Evolutionary conservation across 2,113 vertebrate species (phyloP).

Genomic region (Eudorcas thomsonii): DNA sequence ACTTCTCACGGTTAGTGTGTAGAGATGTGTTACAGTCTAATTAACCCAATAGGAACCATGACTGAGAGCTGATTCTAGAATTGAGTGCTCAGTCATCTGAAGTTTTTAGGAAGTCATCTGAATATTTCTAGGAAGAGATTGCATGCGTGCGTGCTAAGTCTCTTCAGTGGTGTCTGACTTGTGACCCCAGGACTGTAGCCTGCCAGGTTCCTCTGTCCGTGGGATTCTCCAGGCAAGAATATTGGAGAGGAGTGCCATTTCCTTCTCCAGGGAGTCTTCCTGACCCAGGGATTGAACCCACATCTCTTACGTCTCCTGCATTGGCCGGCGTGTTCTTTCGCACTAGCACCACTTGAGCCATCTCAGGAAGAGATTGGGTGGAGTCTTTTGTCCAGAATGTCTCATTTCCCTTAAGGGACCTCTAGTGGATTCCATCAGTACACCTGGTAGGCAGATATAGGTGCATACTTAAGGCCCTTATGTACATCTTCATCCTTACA

Average conservation of each 20-base stretch:
- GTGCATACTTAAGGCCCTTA: not conserved
- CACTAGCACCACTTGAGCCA: not conserved
- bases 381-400: not conserved
- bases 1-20: not conserved
- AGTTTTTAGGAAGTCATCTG: not conserved
- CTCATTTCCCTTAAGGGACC: not conserved
- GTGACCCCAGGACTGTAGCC: not conserved
- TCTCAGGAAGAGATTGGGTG: not conserved
- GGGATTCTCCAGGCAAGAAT: not conserved
- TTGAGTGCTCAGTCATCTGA: not conserved
- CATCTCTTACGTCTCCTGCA: not conserved
- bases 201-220: not conserved
- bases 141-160: rapidly evolving
- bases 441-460: not conserved
- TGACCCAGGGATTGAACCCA: not conserved
- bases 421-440: not conserved
- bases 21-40: not conserved
- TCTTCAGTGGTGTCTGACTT: not conserved
- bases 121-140: not conserved
- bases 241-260: not conserved
- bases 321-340: rapidly evolving
- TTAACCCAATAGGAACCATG: not conserved
- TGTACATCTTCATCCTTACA: not conserved
- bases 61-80: not conserved
- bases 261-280: not conserved